Conservation (phyloP, 2,888 invertebrate genomes). For the Drosophila mayaguana region DNA sequence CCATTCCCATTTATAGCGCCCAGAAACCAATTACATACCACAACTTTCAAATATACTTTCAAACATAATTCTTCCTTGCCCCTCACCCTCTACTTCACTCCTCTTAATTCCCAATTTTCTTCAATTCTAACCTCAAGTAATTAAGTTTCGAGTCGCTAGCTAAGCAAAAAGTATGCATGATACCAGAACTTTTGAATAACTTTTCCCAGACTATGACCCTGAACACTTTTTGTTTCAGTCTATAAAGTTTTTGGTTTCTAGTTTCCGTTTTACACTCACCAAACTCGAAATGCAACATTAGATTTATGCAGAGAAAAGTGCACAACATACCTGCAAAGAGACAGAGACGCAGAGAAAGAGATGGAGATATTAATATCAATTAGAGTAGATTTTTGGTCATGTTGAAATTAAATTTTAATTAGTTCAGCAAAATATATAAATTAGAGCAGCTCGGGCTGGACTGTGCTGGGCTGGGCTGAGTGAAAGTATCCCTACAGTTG, state of each 20-base stretch:
- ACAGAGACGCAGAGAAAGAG: constrained; percentile 11
- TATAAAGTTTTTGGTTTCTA: constrained; percentile 45
- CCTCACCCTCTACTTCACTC: background rate
- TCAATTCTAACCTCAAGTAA: constrained; percentile 16
- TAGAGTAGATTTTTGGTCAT: constrained; percentile 50
- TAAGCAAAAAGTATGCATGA: constrained; percentile 14
- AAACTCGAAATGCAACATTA: constrained; percentile 23
- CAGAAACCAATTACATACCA: background rate
- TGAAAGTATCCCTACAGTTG: constrained; percentile 56
- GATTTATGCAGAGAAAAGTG: constrained; percentile 33
- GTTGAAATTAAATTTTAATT: constrained; percentile 70
- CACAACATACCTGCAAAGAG: constrained; percentile 66
- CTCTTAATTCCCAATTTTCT: background rate
- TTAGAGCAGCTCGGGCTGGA: constrained; percentile 7
- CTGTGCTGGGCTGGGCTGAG: constrained; percentile 14
- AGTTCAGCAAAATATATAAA: constrained; percentile 50
- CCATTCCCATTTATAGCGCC: background rate
- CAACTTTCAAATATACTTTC: background rate
- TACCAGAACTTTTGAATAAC: constrained; percentile 20
- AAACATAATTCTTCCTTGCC: background rate
- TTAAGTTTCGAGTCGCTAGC: constrained; percentile 25
- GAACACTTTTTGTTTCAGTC: constrained; percentile 18
- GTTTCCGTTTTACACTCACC: constrained; percentile 44
- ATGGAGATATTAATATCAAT: constrained; percentile 67
- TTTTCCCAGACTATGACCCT: constrained; percentile 18